Percentiles rank a stretch among this genome's conserved stretches.
Conservation (phyloP, 1,140 invertebrate genomes). For the Bombyx mori region DNA sequence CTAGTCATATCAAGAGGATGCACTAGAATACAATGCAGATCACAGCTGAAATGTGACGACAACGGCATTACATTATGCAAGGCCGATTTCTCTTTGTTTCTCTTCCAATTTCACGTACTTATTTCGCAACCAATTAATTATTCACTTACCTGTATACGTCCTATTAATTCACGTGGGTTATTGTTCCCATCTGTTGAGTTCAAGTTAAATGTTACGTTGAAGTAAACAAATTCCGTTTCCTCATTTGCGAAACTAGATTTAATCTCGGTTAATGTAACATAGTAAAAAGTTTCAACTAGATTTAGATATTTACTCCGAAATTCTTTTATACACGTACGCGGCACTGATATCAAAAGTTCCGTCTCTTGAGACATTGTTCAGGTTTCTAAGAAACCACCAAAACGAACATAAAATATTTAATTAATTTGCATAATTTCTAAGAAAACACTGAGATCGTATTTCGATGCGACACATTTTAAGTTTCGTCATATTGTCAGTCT, state of each 20-base stretch:
- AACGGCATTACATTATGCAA: slow-evolving; percentile 1
- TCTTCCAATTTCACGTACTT: not conserved
- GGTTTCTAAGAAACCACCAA: slow-evolving; percentile 20
- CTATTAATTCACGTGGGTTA: slow-evolving; percentile 45
- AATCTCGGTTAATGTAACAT: slow-evolving; percentile 58
- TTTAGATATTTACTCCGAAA: slow-evolving; percentile 62
- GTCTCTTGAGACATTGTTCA: slow-evolving; percentile 60
- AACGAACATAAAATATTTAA: slow-evolving; percentile 30
- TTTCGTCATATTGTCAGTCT: not conserved
- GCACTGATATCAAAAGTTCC: slow-evolving; percentile 55
- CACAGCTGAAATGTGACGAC: not conserved
- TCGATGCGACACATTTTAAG: slow-evolving; percentile 13
- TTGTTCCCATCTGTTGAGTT: slow-evolving; percentile 48
- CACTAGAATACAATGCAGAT: not conserved
- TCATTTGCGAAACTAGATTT: slow-evolving; percentile 36
- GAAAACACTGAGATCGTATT: slow-evolving; percentile 36
- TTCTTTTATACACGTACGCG: slow-evolving; percentile 51
- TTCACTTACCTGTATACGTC: slow-evolving; percentile 47
- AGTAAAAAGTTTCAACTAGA: slow-evolving; percentile 67
- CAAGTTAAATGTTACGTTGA: slow-evolving; percentile 54
- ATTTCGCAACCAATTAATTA: not conserved
- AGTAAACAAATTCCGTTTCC: slow-evolving; percentile 50
- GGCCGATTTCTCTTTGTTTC: slow-evolving; percentile 5
- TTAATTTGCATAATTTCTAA: slow-evolving; percentile 55
- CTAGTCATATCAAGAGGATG: not conserved